Evolutionary conservation across 2,888 invertebrate species (phyloP), one percentile per base, ranked within the genome.

Genomic region (Argyra leucocephala): DNA sequence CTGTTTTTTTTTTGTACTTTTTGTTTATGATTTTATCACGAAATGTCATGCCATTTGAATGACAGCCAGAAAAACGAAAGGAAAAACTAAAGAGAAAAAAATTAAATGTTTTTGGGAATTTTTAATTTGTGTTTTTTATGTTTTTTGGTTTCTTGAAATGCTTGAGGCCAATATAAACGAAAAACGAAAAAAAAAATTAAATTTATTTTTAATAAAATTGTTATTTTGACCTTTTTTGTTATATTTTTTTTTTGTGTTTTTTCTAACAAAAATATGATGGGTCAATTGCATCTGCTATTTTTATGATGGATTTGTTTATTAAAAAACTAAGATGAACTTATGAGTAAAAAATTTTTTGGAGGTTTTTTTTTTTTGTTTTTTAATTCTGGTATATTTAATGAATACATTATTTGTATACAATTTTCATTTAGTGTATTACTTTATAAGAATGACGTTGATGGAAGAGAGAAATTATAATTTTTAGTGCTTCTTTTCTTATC

Each of bases 211-310:
- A 48, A 48, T 48, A 18, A 48, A 48, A 48, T 18, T 48, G 48
- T 48, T 48, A 48, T 48, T 48, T 48, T 48, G 18, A 5, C 48
- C 15, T 18, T n/a, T n/a, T 48, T 26, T 31, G 31, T 31, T 31
- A 6, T 4, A 7, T 31, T 31, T n/a, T 31, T 31, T 10, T 31
- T 31, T 31, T 31, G 31, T 10, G 31, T 31, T 31, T 31, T 31
- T 2, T 31, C 31, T 31, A 31, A 12, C 7, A 26, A 26, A 4
- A 37, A 12, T 18, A 18, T 48, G 48, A 48, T 48, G 48, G 48
- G 48, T 48, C 48, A 48, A 48, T 48, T 48, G 48, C 48, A 48
- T 48, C 48, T 48, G 48, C 48, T 48, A 15, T 48, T 48, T 48
- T 48, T 48, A 18, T 48, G 48, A 48, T 48, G 48, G 48, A 48